Percentiles rank a stretch among this genome's conserved stretches.
Evolutionary conservation across 2,113 vertebrate genomes (phyloP).

Genomic region (Apteryx owenii): DNA sequence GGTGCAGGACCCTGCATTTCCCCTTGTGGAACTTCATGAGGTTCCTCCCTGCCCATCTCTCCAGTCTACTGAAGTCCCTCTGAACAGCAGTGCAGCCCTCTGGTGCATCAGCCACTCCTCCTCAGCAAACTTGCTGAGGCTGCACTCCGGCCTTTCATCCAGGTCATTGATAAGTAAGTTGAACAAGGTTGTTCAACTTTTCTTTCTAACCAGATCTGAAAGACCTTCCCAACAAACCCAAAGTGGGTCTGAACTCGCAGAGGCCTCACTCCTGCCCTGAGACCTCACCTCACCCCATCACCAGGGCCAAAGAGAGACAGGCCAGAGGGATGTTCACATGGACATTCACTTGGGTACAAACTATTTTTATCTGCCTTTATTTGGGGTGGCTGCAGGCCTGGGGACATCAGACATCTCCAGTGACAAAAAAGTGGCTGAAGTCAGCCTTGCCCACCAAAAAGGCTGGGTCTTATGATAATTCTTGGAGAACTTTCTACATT

Average conservation of each 20-base stretch:
- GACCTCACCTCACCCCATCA: neutral
- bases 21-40: no score
- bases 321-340: neutral
- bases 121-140: neutral
- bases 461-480: neutral
- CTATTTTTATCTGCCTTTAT: neutral
- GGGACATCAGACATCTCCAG: neutral
- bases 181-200: no score
- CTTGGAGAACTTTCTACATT: neutral
- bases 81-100: neutral
- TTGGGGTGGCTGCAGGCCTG: neutral
- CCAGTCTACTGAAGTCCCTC: neutral
- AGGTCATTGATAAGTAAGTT: neutral
- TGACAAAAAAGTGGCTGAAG: neutral
- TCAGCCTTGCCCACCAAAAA: neutral
- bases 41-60: no score
- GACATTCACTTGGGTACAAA: rapidly evolving
- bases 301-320: neutral
- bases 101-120: no score
- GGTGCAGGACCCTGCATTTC: neutral
- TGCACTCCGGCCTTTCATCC: no score
- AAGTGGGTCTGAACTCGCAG: neutral
- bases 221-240: neutral
- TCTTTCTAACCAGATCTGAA: neutral
- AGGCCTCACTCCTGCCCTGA: neutral